Conservation (phyloP, 92 coral and sea anemone species). For the Chrysogorgia sp. region DNA sequence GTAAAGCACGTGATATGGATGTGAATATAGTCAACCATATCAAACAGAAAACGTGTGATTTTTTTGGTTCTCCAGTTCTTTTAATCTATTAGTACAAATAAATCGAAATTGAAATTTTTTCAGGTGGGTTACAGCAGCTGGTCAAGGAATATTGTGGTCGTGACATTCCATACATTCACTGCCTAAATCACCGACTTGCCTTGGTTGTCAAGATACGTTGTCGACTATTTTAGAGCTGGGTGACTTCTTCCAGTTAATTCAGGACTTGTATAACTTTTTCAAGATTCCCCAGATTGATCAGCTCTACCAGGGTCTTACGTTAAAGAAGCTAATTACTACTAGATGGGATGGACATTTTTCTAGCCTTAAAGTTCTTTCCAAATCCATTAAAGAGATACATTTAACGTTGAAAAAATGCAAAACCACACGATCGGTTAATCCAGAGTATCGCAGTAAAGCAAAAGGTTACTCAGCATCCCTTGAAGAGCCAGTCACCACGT, state of each 20-base stretch:
- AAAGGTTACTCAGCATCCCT: constrained; percentile 30
- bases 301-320: constrained; percentile 3
- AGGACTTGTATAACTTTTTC: constrained; percentile 27
- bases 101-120: not conserved
- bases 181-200: too few species aligned
- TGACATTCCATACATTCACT: constrained; percentile 6
- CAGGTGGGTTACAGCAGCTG: constrained; percentile 12
- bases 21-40: not conserved
- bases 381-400: constrained; percentile 28
- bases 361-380: constrained; percentile 14
- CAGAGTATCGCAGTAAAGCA: constrained; percentile 27
- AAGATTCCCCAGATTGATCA: constrained; percentile 29
- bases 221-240: constrained; percentile 28
- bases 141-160: constrained; percentile 29
- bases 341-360: constrained; percentile 36
- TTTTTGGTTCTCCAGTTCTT: not conserved
- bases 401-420: constrained; percentile 2
- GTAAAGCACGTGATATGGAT: not conserved
- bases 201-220: constrained; percentile 29
- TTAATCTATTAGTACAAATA: constrained; percentile 10
- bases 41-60: not conserved
- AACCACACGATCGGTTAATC: not conserved
- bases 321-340: constrained; percentile 25
- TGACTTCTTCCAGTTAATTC: constrained; percentile 34
- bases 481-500: constrained; percentile 26